Base-by-base conservation (phyloP, 2,797 vertebrate genomes). In the Perodicticus potto region DNA sequence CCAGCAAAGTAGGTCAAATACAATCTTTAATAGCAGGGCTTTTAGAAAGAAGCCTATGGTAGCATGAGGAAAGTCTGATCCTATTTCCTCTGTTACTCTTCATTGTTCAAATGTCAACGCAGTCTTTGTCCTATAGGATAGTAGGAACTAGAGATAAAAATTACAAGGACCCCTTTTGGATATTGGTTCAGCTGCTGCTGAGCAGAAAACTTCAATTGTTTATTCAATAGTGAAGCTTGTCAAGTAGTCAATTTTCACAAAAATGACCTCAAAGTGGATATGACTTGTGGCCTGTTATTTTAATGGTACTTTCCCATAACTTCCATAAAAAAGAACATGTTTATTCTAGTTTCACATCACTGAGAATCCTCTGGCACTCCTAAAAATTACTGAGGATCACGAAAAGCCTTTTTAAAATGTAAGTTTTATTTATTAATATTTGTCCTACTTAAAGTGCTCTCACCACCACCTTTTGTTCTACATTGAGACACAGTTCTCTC, bases 181-280 rank as follows among this genome's bases (percentile, higher is more conserved):
- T 27, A 25, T 9, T 65, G 55, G 1, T n/a, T 89, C 16, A 53
- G 1, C 5, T 63, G n/a, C n/a, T 65, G 14, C 45, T 27, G 40
- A 13, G 34, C 1, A 14, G 76, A 22, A 86, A 70, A 45, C 10
- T 70, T 70, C 14, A 53, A 29, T 25, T 90, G n/a, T 65, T 80
- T 73, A n/a, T 65, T 89, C 88, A 53, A 81, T 90, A 53, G 23
- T 83, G 19, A 83, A 61, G n/a, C 22, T 61, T 65, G 72, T 53
- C n/a, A 23, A 70, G 9, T 7, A 22, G 4, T 40, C 1, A 70
- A 2, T 67, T 49, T 27, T n/a, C 59, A 49, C 0, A 65, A 13
- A 61, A 61, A 22, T 22, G 23, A 0, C 4, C 17, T 10, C 3
- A 1, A 12, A 14, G 13, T 53, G 7, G 19, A 29, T 4, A 55